phyloP scores from a whole-genome alignment of 2,113 vertebrate species.

The Asarcornis scutulata region DNA sequence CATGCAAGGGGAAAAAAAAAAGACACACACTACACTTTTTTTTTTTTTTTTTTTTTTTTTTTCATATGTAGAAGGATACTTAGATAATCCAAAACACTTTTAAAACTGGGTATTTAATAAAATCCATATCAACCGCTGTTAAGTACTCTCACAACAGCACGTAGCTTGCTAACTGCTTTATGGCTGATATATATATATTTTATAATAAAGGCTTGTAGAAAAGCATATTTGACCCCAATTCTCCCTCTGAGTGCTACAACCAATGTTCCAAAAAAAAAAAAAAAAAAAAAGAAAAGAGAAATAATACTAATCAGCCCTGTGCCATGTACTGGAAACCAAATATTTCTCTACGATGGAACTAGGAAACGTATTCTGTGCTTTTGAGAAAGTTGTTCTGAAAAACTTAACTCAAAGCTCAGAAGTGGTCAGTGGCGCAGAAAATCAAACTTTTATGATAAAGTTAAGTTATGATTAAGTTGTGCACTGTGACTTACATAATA shows the following conservation, averaged over 20 bases:
- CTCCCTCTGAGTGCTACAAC: background rate
- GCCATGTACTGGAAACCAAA: background rate
- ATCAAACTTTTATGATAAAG: background rate
- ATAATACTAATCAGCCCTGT: background rate
- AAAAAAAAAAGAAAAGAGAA: background rate
- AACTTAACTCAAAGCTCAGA: background rate
- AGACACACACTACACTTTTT: background rate
- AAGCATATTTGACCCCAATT: background rate
- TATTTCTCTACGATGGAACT: background rate
- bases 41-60: background rate
- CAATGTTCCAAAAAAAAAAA: background rate
- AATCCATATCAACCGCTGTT: background rate
- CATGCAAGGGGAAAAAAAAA: background rate
- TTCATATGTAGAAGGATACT: background rate
- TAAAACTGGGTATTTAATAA: background rate
- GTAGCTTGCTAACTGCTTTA: background rate
- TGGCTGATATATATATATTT: background rate
- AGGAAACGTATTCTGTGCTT: background rate
- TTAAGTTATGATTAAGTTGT: background rate
- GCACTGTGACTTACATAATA: background rate
- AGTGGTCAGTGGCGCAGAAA: background rate
- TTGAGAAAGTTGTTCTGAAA: background rate
- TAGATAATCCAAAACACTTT: background rate
- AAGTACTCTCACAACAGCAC: background rate
- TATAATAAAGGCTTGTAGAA: background rate